Percentiles rank a stretch among this genome's conserved stretches.
Evolutionary conservation across 1,140 invertebrate genomes (phyloP).

Genomic region (Drosophila malerkotliana): DNA sequence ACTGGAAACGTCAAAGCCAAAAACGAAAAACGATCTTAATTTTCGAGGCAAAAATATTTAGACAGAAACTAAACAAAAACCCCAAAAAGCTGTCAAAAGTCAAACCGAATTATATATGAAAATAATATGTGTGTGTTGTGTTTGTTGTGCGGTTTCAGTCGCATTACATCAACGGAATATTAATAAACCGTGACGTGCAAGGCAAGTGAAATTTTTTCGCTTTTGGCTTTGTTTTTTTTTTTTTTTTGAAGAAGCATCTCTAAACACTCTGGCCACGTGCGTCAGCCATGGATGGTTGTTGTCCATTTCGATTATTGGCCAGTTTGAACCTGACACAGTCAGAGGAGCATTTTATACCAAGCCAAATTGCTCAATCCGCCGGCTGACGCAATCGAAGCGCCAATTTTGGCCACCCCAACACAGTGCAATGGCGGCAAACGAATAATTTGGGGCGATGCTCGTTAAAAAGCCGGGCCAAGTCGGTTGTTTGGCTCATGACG

Average conservation of each 20-base stretch:
- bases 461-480: slow-evolving; percentile 60
- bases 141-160: slow-evolving; percentile 15
- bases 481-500: slow-evolving; percentile 36
- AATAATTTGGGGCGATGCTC: slow-evolving; percentile 65
- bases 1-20: slow-evolving; percentile 23
- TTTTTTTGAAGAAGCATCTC: background rate
- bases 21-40: slow-evolving; percentile 8
- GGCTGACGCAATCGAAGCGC: slow-evolving; percentile 58
- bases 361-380: slow-evolving; percentile 73
- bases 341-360: slow-evolving; percentile 66
- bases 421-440: slow-evolving; percentile 50
- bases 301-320: slow-evolving; percentile 37
- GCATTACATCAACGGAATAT: slow-evolving; percentile 78
- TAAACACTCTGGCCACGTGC: slow-evolving; percentile 38
- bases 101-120: slow-evolving; percentile 39
- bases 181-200: slow-evolving; percentile 74
- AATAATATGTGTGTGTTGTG: slow-evolving; percentile 4
- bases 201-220: slow-evolving; percentile 25
- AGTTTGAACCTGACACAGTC: slow-evolving; percentile 77
- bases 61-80: slow-evolving; percentile 17
- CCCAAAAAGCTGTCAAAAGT: slow-evolving; percentile 40
- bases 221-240: slow-evolving; percentile 39
- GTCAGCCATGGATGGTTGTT: slow-evolving; percentile 37
- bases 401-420: slow-evolving; percentile 59
- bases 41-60: slow-evolving; percentile 31